Conservation (phyloP, 2,113 vertebrate species). For the Strix aluco region DNA sequence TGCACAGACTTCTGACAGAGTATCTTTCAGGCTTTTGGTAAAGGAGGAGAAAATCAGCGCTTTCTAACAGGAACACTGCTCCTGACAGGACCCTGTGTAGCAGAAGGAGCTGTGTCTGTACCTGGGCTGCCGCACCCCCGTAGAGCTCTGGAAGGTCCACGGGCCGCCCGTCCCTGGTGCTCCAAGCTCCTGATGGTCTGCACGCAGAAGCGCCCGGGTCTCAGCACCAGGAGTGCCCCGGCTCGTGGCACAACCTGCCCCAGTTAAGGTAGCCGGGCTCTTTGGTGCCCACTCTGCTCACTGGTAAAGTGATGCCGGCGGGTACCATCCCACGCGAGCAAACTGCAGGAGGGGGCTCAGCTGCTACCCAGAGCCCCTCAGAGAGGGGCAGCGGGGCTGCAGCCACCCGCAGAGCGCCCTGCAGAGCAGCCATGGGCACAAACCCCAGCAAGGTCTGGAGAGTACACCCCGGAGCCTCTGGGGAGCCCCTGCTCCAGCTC, state of each 20-base stretch:
- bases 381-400: not conserved
- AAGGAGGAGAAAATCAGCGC: rapidly evolving
- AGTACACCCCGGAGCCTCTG: rapidly evolving
- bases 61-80: not conserved
- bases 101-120: rapidly evolving
- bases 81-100: rapidly evolving
- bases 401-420: not conserved
- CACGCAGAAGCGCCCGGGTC: no score
- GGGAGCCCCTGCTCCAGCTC: no score
- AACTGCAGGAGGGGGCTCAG: not conserved
- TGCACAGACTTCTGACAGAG: no score
- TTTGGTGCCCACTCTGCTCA: rapidly evolving
- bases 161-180: not conserved
- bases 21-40: not conserved
- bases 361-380: not conserved
- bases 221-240: not conserved
- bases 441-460: no score
- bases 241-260: no score
- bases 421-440: rapidly evolving
- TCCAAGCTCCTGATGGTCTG: no score
- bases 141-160: no score
- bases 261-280: rapidly evolving
- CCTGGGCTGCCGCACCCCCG: rapidly evolving
- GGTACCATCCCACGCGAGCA: not conserved
- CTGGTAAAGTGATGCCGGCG: rapidly evolving